These are phyloP conservation scores for Exocentrus adspersus DNA, from an alignment of 2,888 invertebrate species.

Conservation along the genomic window DNA sequence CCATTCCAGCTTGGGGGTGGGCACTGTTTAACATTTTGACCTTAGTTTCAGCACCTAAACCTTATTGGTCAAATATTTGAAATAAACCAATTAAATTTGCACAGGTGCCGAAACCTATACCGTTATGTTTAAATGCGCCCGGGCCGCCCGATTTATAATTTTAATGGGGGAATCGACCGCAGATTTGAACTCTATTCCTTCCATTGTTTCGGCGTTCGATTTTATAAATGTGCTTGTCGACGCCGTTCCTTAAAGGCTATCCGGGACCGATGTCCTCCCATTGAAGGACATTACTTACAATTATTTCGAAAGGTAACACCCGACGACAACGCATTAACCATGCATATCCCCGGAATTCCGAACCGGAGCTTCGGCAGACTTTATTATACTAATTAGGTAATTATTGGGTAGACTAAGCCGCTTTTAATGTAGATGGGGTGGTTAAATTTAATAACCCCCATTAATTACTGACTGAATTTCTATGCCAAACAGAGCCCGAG, in stretches of 20 bases:
- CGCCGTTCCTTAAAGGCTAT: conserved; percentile 33
- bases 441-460: too few species aligned
- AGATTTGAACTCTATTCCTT: conserved; percentile 41
- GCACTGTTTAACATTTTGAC: too few species aligned
- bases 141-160: conserved; percentile 47
- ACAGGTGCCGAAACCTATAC: too few species aligned
- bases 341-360: conserved; percentile 1
- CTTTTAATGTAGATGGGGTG: too few species aligned
- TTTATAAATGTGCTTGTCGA: conserved; percentile 45
- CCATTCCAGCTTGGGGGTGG: too few species aligned
- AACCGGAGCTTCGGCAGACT: neutral
- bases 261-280: conserved; percentile 20
- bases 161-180: conserved; percentile 42
- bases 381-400: neutral
- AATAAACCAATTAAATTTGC: too few species aligned
- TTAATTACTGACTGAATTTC: too few species aligned
- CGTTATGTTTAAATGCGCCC: too few species aligned
- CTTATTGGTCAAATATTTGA: too few species aligned
- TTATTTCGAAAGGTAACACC: conserved; percentile 17
- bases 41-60: too few species aligned
- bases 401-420: too few species aligned
- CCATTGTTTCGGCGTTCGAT: conserved; percentile 44
- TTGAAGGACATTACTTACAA: conserved; percentile 18
- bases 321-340: conserved; percentile 4
- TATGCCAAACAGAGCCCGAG: too few species aligned